phyloP scores from a whole-genome alignment of 2,797 vertebrate species.

The Oceanodroma leucorhoa region DNA sequence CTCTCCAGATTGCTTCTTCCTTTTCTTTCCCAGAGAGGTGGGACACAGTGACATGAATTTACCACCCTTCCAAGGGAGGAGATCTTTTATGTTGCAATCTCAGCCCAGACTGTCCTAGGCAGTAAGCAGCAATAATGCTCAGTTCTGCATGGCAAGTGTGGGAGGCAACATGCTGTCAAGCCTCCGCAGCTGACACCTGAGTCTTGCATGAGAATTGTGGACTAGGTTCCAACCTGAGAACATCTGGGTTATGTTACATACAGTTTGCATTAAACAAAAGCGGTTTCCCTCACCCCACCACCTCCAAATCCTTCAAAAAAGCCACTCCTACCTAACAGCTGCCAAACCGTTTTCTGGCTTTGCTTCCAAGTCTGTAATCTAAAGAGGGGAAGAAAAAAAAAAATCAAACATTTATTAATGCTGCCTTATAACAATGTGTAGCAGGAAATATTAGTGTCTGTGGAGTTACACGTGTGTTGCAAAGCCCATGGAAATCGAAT shows the following conservation, averaged over 20 bases:
- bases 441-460: not conserved
- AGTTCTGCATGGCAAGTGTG: not conserved
- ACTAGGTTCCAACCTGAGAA: not conserved
- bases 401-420: not conserved
- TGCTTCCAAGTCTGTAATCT: constrained; percentile 71
- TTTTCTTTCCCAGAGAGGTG: not conserved
- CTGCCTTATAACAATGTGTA: not conserved
- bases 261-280: not conserved
- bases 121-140: not conserved
- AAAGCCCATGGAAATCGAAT: not conserved
- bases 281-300: not conserved
- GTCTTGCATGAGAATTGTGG: not conserved
- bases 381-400: constrained; percentile 1
- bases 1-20: not conserved
- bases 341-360: constrained; percentile 72
- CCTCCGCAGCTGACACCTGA: not conserved
- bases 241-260: not conserved
- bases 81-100: not conserved
- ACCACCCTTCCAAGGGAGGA: not conserved
- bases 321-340: constrained; percentile 70
- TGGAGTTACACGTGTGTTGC: not conserved
- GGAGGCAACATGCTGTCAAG: not conserved
- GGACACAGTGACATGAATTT: not conserved
- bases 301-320: not conserved
- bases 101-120: not conserved